These are phyloP conservation scores for Heliopora coerulea DNA, from an alignment of 92 coral and sea anemone species.

Conservation along the genomic window DNA sequence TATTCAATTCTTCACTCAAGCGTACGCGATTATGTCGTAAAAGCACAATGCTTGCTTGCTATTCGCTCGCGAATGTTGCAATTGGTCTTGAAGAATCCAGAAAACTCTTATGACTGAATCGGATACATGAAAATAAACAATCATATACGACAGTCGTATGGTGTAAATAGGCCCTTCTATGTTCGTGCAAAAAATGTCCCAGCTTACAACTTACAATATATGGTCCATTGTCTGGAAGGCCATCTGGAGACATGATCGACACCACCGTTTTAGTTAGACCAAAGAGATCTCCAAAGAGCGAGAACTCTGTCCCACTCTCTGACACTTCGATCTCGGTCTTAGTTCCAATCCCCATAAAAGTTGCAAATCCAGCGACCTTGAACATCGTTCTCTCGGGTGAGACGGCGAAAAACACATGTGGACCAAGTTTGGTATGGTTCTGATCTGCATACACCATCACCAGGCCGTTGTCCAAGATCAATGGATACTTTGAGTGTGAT, in stretches of 20 bases:
- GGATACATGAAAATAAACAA: too few relatives aligned
- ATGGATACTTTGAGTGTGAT: slow-evolving; percentile 66
- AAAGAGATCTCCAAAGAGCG: slow-evolving; percentile 77
- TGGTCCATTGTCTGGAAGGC: slow-evolving; percentile 50
- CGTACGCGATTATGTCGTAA: too few relatives aligned
- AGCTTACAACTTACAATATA: slow-evolving; percentile 35
- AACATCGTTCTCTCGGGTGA: slow-evolving; percentile 70
- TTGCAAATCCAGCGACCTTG: slow-evolving; percentile 73
- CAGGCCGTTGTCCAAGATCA: slow-evolving; percentile 78
- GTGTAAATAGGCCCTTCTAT: too few relatives aligned
- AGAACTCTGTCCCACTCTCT: slow-evolving; percentile 84
- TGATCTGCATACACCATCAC: slow-evolving; percentile 74
- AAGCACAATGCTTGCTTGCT: too few relatives aligned
- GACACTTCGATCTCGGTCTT: slow-evolving; percentile 75
- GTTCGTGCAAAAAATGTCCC: neutral
- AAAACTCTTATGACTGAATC: too few relatives aligned
- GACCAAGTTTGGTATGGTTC: slow-evolving; percentile 74
- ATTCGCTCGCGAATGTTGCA: too few relatives aligned
- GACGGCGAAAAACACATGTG: slow-evolving; percentile 62
- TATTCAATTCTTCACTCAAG: too few relatives aligned
- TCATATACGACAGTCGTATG: too few relatives aligned
- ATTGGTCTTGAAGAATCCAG: too few relatives aligned
- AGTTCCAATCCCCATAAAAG: slow-evolving; percentile 76
- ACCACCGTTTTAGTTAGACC: slow-evolving; percentile 77
- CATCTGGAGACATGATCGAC: slow-evolving; percentile 74